These are phyloP conservation scores for Melopsittacus undulatus DNA, from an alignment of 2,797 vertebrate species.

Conservation along the genomic window DNA sequence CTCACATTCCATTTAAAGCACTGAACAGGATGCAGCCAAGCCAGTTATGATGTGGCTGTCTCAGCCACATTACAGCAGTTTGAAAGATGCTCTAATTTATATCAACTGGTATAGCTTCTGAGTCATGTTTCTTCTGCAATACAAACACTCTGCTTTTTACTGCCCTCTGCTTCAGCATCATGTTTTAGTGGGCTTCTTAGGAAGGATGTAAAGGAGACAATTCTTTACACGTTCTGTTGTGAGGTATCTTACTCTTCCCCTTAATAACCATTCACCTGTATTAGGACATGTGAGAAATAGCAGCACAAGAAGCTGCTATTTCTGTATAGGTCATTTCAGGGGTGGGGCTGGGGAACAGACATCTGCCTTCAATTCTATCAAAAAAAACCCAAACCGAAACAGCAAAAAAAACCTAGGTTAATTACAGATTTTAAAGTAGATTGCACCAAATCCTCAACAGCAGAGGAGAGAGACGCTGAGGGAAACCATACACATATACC, in stretches of 20 bases:
- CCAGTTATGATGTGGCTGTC: neutral
- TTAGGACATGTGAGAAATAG: neutral
- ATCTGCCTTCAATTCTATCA: neutral
- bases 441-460: neutral
- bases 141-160: neutral
- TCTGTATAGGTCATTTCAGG: neutral
- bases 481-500: neutral
- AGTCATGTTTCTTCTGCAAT: neutral
- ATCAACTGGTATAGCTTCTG: neutral
- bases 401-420: neutral
- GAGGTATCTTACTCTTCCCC: neutral
- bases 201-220: neutral
- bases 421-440: neutral
- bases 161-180: neutral
- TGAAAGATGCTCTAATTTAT: neutral
- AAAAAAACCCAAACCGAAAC: neutral
- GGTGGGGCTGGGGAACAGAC: fast-evolving
- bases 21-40: neutral
- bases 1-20: neutral
- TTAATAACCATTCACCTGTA: neutral
- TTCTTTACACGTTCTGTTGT: neutral
- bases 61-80: neutral
- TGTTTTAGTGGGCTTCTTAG: neutral
- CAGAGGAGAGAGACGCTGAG: neutral
- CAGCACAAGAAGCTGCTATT: neutral